Base-by-base conservation (phyloP, 2,888 invertebrate genomes). In the Chrysolina haemoptera region DNA sequence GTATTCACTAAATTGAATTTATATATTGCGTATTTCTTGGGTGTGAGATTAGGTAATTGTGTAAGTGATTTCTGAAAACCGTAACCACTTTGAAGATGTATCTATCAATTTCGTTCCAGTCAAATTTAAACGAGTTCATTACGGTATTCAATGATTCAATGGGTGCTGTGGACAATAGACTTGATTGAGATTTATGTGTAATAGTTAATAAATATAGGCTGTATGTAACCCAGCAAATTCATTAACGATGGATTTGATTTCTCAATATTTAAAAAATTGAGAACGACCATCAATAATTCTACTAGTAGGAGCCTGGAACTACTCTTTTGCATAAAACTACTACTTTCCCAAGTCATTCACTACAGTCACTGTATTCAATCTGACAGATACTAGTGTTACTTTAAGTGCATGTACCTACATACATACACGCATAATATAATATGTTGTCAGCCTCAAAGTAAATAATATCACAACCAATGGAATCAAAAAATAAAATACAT, bases 1-100 rank as follows among this genome's bases (percentile, higher is more conserved):
- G 18, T 20, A 53, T 10, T 18, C 10, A 10, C 53, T 53, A 20
- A 22, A 53, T 53, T 53, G 53, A 20, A 53, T 53, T 53, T 53
- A 20, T 53, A 11, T 53, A 53, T 20, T 53, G 18, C 53, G 20
- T 53, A 20, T 53, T 53, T 12, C 53, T 20, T 18, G 10, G 18
- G 20, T 53, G 20, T 53, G 53, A 53, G 20, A 53, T 53, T 22
- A 11, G 53, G 18, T 20, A 53, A 53, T 53, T 53, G 20, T 53
- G 53, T 53, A 22, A 20, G 53, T 53, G 20, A 53, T 22, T 20
- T 2, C 53, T 20, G 20, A 53, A 5, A 53, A 53, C 53, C 53
- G 53, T 53, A 53, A 20, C 20, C 11, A 12, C 9, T 53, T 18
- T 12, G 53, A 53, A 20, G 20, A 53, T 18, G 53, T 53, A 12